Conservation (phyloP, 2,113 vertebrate genomes). For the Rhinoptilus africanus region DNA sequence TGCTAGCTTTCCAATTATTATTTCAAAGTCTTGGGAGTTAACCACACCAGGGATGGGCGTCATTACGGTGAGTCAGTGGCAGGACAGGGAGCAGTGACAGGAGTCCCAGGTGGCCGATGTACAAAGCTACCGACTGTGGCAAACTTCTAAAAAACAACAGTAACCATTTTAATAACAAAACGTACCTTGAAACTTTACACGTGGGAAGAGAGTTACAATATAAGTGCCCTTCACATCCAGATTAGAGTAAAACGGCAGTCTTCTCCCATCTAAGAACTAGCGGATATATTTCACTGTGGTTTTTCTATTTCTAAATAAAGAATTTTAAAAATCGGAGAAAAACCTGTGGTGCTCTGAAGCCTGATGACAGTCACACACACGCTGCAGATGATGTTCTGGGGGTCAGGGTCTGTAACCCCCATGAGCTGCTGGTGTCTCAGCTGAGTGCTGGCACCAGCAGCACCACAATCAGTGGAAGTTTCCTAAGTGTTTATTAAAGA, state of each 20-base stretch:
- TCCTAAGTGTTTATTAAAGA: background rate
- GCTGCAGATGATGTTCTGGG: accelerated
- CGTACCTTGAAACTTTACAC: background rate
- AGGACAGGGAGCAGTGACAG: background rate
- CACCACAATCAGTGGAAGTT: background rate
- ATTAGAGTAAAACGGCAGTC: background rate
- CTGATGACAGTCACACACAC: background rate
- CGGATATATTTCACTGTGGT: background rate
- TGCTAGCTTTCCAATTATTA: background rate
- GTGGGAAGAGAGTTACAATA: background rate
- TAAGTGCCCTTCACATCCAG: background rate
- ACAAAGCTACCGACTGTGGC: background rate
- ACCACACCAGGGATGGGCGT: background rate
- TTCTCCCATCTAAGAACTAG: background rate
- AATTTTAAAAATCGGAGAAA: background rate
- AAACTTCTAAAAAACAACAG: background rate
- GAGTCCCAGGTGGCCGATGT: background rate
- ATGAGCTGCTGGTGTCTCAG: background rate
- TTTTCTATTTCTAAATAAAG: background rate
- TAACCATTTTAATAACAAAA: background rate
- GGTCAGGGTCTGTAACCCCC: background rate
- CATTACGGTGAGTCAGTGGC: background rate
- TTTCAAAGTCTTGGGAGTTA: background rate
- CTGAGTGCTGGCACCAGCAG: background rate
- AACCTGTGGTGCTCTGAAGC: background rate